Percentiles rank a stretch among this genome's conserved stretches.
These are phyloP conservation scores for Silurus meridionalis DNA, from an alignment of 2,113 vertebrate species.

Conservation along the genomic window DNA sequence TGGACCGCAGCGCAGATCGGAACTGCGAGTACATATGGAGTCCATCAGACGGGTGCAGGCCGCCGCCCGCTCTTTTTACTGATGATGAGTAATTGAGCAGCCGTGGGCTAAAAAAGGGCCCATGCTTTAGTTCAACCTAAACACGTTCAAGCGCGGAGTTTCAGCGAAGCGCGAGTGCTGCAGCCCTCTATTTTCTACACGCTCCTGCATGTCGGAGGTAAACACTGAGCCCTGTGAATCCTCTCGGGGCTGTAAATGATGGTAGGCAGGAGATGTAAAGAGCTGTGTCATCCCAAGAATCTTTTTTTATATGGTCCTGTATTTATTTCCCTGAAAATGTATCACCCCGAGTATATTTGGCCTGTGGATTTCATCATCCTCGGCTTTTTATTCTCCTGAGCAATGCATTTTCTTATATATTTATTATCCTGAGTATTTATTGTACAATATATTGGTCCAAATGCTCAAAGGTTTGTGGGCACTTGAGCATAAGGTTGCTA, in stretches of 20 bases:
- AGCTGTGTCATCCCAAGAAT: background rate
- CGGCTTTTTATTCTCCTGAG: background rate
- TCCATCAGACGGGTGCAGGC: slow-evolving; percentile 32
- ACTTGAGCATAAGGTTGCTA: too few relatives aligned
- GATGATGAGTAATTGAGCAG: slow-evolving; percentile 41
- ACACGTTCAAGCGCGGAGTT: background rate
- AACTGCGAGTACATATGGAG: slow-evolving; percentile 36
- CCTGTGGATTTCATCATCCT: background rate
- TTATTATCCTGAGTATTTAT: background rate
- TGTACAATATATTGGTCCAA: too few relatives aligned
- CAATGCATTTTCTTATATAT: background rate
- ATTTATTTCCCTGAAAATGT: background rate
- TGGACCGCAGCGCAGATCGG: background rate
- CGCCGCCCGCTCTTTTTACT: slow-evolving; percentile 19
- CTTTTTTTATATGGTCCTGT: background rate
- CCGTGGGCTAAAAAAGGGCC: slow-evolving; percentile 3
- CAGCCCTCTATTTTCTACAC: slow-evolving; percentile 16
- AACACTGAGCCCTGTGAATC: slow-evolving; percentile 19
- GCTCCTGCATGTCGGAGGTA: slow-evolving; percentile 22
- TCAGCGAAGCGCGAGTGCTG: background rate
- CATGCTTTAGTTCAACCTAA: slow-evolving; percentile 7
- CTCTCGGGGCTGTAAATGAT: background rate
- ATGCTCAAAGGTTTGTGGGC: too few relatives aligned
- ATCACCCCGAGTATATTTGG: background rate
- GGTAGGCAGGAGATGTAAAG: background rate